phyloP scores from a whole-genome alignment of 2,888 invertebrate species.

The Acrocyrtus sp. region DNA sequence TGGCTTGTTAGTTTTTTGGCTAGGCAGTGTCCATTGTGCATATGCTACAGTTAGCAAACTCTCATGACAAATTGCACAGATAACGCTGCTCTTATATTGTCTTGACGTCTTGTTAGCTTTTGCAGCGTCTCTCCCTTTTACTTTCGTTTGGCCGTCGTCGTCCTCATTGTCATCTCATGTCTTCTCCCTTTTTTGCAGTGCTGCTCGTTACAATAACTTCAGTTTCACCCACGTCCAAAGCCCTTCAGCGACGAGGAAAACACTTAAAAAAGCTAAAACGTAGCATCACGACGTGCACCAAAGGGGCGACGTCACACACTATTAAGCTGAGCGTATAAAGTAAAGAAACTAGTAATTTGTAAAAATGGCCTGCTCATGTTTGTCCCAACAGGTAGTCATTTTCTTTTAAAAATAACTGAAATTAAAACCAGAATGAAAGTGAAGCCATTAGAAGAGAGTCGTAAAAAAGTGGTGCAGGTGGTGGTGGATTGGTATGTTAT shows the following conservation, averaged over 20 bases:
- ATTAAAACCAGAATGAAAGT: slow-evolving; percentile 3
- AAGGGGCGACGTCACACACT: too few relatives aligned
- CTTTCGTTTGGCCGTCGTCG: slow-evolving; percentile 2
- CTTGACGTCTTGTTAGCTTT: neutral
- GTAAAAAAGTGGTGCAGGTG: neutral
- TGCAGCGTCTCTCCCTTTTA: slow-evolving; percentile 6
- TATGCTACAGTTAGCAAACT: neutral
- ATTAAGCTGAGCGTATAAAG: neutral
- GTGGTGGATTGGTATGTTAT: neutral
- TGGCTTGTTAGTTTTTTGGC: slow-evolving; percentile 20
- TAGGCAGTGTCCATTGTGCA: neutral
- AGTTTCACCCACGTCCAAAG: slow-evolving; percentile 14
- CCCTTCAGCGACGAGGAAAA: slow-evolving; percentile 19
- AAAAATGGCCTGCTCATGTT: neutral
- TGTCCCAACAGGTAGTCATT: neutral
- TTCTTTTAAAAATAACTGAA: neutral
- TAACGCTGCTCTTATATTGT: neutral
- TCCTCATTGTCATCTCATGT: neutral
- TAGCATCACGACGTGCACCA: neutral
- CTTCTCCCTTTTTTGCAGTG: too few relatives aligned
- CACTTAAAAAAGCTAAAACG: neutral
- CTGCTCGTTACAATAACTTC: neutral
- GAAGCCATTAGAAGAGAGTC: neutral
- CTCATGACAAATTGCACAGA: slow-evolving; percentile 15
- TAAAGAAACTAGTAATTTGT: slow-evolving; percentile 9